Percentiles rank a stretch among this genome's conserved stretches.
Conservation (phyloP, 2,113 vertebrate species). For the Pleuronectes platessa region DNA sequence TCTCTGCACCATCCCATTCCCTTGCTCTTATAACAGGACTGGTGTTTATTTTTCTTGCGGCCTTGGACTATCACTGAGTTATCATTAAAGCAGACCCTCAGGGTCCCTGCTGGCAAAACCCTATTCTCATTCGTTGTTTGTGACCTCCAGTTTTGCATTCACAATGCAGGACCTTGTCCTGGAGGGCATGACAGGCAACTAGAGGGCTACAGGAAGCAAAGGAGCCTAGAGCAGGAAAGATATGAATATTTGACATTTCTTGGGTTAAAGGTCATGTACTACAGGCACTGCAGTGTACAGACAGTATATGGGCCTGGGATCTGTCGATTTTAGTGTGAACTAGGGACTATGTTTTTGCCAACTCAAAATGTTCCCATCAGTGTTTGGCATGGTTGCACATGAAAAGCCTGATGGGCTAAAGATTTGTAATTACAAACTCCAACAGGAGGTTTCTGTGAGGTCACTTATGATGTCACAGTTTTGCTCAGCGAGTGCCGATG, state of each 20-base stretch:
- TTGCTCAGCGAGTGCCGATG: too few relatives aligned
- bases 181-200: slow-evolving; percentile 37
- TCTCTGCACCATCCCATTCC: not conserved
- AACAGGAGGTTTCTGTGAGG: too few relatives aligned
- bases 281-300: not conserved
- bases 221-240: slow-evolving; percentile 31
- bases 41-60: slow-evolving; percentile 6
- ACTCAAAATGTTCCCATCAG: not conserved
- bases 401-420: too few relatives aligned
- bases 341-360: not conserved
- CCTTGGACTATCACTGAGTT: slow-evolving; percentile 15
- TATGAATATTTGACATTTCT: slow-evolving; percentile 48
- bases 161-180: slow-evolving; percentile 49
- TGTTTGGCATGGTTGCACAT: not conserved
- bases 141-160: slow-evolving; percentile 57
- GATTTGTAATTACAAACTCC: too few relatives aligned
- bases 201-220: slow-evolving; percentile 28
- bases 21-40: slow-evolving; percentile 9
- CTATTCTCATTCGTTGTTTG: slow-evolving; percentile 25
- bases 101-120: slow-evolving; percentile 54
- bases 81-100: slow-evolving; percentile 67
- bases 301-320: slow-evolving; percentile 1
- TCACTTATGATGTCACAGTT: too few relatives aligned
- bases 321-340: not conserved
- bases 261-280: slow-evolving; percentile 48